These are phyloP conservation scores for Leucosticte australis DNA, from an alignment of 2,113 vertebrate genomes.

Conservation along the genomic window DNA sequence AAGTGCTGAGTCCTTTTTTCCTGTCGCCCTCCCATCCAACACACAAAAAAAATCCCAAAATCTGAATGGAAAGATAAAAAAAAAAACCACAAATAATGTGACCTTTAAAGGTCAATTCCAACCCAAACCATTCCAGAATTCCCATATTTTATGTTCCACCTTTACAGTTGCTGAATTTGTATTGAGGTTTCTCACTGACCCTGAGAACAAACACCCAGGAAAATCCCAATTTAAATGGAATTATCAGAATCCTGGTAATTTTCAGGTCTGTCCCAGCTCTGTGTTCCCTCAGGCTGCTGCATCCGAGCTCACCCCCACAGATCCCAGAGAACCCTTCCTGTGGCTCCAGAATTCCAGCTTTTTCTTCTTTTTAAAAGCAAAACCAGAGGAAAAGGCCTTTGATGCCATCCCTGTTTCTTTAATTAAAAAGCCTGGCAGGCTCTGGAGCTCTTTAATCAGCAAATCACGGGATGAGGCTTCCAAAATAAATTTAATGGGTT, in stretches of 20 bases:
- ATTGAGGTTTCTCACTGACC: background rate
- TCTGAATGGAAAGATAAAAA: background rate
- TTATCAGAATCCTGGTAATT: background rate
- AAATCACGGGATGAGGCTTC: background rate
- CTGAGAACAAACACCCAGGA: background rate
- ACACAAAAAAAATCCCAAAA: background rate
- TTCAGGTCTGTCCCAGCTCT: background rate
- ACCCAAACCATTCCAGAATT: background rate
- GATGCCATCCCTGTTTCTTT: background rate
- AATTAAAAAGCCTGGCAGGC: background rate
- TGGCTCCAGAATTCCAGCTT: background rate
- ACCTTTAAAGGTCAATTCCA: background rate
- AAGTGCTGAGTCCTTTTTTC: background rate
- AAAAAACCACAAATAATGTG: background rate
- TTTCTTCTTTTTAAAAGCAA: background rate
- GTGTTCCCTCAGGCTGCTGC: background rate
- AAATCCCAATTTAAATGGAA: background rate
- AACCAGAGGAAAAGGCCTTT: background rate
- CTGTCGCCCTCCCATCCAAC: background rate
- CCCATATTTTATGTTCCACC: rapidly evolving
- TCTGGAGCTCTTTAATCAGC: background rate
- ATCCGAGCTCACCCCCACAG: background rate
- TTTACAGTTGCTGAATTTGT: background rate
- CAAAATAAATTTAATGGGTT: background rate
- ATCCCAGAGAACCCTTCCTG: background rate